These are phyloP conservation scores for Phoronis australis DNA, from an alignment of 2,888 invertebrate species.

Conservation along the genomic window DNA sequence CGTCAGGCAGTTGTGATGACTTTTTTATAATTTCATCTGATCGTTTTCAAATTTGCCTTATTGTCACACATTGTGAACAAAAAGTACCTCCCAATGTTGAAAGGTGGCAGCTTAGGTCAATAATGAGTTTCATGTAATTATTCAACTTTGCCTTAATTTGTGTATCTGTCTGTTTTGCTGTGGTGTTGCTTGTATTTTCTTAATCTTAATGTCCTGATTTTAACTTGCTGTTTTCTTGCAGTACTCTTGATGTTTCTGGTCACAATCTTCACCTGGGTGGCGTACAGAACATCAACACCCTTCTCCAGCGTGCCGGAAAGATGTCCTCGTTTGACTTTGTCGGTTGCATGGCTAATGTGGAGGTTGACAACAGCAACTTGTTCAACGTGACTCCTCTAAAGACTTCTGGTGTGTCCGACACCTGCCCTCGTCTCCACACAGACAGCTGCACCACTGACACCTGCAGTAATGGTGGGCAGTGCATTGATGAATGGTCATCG, in stretches of 20 bases:
- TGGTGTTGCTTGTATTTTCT: too few relatives aligned
- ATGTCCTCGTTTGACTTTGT: conserved; percentile 87
- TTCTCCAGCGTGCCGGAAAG: conserved; percentile 82
- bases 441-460: conserved; percentile 40
- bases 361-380: conserved; percentile 68
- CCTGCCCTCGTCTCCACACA: conserved; percentile 66
- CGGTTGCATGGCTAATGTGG: conserved; percentile 87
- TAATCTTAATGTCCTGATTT: too few relatives aligned
- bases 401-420: conserved; percentile 67
- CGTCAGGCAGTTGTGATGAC: too few relatives aligned
- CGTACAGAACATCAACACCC: conserved; percentile 74
- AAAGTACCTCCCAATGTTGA: too few relatives aligned
- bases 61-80: too few relatives aligned
- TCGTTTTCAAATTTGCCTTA: too few relatives aligned
- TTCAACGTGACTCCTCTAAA: conserved; percentile 59
- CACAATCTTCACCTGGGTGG: conserved; percentile 76
- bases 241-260: neutral
- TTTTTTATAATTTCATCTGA: too few relatives aligned
- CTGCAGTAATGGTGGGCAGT: conserved; percentile 66
- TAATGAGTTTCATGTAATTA: too few relatives aligned
- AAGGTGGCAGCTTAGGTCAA: too few relatives aligned
- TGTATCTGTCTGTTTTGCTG: too few relatives aligned
- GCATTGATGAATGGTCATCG: conserved; percentile 82
- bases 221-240: too few relatives aligned
- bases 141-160: too few relatives aligned